Evolutionary conservation across 1,140 invertebrate species (phyloP).

Genomic region (Brachionus calyciflorus): DNA sequence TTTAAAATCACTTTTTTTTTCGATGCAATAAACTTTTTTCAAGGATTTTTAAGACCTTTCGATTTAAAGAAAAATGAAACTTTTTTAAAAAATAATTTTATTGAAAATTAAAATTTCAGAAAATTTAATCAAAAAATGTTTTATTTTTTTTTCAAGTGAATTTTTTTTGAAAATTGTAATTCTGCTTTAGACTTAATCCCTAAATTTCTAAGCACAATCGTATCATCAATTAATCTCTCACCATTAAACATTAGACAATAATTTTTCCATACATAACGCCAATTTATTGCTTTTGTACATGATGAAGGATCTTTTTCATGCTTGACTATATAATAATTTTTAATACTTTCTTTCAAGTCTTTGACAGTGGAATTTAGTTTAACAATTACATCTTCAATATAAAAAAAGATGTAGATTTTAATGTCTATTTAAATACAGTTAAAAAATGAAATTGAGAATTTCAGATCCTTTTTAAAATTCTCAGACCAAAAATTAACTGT

Average conservation of each 20-base stretch:
- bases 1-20: no score
- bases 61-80: no score
- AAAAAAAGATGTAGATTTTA: background rate
- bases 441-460: no score
- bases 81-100: background rate
- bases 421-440: no score
- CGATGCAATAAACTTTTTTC: no score
- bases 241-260: conserved; percentile 30
- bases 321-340: background rate
- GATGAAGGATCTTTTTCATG: conserved; percentile 4
- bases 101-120: background rate
- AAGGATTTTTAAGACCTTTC: background rate
- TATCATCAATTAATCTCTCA: conserved; percentile 6
- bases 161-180: conserved; percentile 17
- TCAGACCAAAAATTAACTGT: no score
- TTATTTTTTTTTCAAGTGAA: conserved; percentile 22
- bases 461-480: no score
- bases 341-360: conserved; percentile 22
- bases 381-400: conserved; percentile 11
- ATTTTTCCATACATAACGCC: conserved; percentile 42
- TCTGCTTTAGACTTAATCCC: background rate
- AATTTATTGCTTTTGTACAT: conserved; percentile 24
- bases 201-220: conserved; percentile 11
- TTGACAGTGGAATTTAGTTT: conserved; percentile 16
- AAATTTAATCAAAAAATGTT: background rate